Evolutionary conservation across 2,113 vertebrate genomes (phyloP), one percentile per base, ranked within the genome.

Genomic region (Chaenogobius annularis): DNA sequence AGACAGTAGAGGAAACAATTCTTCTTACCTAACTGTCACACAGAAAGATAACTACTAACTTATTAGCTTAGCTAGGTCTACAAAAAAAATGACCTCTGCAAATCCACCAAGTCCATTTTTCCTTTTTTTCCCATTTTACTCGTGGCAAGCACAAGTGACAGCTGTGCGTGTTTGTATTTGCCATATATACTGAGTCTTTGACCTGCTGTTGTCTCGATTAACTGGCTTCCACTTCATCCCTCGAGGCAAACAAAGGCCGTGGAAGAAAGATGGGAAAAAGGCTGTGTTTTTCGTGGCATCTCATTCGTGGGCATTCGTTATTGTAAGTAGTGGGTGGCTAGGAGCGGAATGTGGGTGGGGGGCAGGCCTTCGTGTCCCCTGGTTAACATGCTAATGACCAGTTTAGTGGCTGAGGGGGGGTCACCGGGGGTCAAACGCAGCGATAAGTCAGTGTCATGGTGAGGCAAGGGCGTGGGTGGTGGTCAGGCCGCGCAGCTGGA

Each of bases 341-440:
- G 8, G 37, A 68, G 70, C 48, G 61, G 14, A 0, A 48, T 12
- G 47, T 5, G 15, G 69, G 14, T n/a, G 69, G 59, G 8, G 47
- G 11, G 35, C 12, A 54, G 35, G 70, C 7, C 6, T 19, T 31
- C 56, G 37, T 14, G 55, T 40, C 48, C 74, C 12, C 73, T 88
- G 77, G 87, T 91, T 84, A 92, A 88, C 84, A 92, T 23, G 14
- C 84, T 91, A 93, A 94, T 93, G 85, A 90, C 74, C 65, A 80
- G 78, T 80, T 80, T 87, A 90, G 85, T 91, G 85, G 90, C 75
- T 56, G 69, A 19, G 78, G 85, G 70, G 40, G 83, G 92, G 89
- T 75, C 87, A 66, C 10, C 1, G 0, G 37, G 65, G 87, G 88
- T 92, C 74, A 85, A 87, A 58, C 52, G 87, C 77, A 80, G 78